Conservation (phyloP, 2,888 invertebrate species). For the Aleiodes alternator region DNA sequence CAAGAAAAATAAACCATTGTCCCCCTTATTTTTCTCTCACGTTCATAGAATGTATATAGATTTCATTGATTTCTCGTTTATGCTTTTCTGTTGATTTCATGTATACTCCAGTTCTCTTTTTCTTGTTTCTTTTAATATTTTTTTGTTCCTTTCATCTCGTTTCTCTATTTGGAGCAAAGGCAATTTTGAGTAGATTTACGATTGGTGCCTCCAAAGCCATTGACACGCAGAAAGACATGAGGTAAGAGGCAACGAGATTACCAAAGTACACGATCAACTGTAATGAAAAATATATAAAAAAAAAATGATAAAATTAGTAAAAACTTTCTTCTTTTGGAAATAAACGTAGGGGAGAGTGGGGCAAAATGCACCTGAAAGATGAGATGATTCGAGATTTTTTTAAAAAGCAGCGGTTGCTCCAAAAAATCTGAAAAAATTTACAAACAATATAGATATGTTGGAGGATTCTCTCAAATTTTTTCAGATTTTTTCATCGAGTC, state of each 20-base stretch:
- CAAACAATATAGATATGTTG: too few relatives aligned
- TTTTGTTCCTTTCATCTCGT: conserved; percentile 66
- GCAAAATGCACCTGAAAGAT: too few relatives aligned
- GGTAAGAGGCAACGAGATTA: conserved; percentile 86
- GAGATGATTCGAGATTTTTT: too few relatives aligned
- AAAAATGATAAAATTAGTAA: conserved; percentile 34
- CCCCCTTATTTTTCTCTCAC: not conserved
- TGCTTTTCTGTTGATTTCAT: not conserved
- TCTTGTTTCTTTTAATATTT: conserved; percentile 2
- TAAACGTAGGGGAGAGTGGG: too few relatives aligned
- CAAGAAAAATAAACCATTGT: too few relatives aligned
- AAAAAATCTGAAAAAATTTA: too few relatives aligned
- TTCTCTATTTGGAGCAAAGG: conserved; percentile 75
- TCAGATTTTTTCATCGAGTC: too few relatives aligned
- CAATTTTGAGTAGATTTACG: conserved; percentile 85
- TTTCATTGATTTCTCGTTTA: not conserved
- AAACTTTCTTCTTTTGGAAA: not conserved
- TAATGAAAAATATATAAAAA: conserved; percentile 59
- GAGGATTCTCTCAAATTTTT: too few relatives aligned
- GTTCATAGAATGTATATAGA: not conserved
- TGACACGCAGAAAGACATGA: conserved; percentile 86
- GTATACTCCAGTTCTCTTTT: not conserved
- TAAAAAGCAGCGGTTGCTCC: too few relatives aligned
- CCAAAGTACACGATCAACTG: conserved; percentile 84
- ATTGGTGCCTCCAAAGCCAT: conserved; percentile 89